A percentile compares a stretch with the other conserved stretches of the same genome.
phyloP scores from a whole-genome alignment of 2,113 vertebrate species.

The Picathartes gymnocephalus region DNA sequence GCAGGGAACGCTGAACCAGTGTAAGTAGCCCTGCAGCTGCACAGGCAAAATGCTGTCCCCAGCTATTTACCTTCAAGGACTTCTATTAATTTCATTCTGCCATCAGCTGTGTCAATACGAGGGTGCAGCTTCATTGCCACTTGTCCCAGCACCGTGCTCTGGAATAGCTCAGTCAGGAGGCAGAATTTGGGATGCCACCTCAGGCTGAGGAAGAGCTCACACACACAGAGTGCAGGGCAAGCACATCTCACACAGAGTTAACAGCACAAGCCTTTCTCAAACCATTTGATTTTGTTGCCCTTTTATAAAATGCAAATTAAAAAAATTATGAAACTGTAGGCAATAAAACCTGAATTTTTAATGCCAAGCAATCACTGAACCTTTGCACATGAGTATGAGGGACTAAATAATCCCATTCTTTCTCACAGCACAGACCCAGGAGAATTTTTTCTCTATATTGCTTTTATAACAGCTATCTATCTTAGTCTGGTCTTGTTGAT shows the following conservation, averaged over 20 bases:
- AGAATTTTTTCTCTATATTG: conserved; percentile 51
- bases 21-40: background rate
- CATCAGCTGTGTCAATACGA: background rate
- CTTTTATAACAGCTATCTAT: conserved; percentile 66
- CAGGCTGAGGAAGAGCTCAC: background rate
- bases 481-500: conserved; percentile 64
- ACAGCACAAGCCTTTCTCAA: background rate
- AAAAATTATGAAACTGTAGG: conserved; percentile 46
- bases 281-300: conserved; percentile 38
- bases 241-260: background rate
- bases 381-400: background rate
- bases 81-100: background rate
- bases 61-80: background rate
- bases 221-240: background rate
- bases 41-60: background rate
- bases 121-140: background rate
- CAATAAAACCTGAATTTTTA: conserved; percentile 56
- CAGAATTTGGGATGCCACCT: background rate
- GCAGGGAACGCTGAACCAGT: fast-evolving
- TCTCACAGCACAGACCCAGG: conserved; percentile 8
- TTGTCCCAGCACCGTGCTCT: fast-evolving
- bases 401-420: conserved; percentile 33
- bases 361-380: background rate
- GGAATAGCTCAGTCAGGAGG: fast-evolving
- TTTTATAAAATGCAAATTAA: conserved; percentile 33